phyloP scores from a whole-genome alignment of 2,888 invertebrate species.

The Carcina quercana region DNA sequence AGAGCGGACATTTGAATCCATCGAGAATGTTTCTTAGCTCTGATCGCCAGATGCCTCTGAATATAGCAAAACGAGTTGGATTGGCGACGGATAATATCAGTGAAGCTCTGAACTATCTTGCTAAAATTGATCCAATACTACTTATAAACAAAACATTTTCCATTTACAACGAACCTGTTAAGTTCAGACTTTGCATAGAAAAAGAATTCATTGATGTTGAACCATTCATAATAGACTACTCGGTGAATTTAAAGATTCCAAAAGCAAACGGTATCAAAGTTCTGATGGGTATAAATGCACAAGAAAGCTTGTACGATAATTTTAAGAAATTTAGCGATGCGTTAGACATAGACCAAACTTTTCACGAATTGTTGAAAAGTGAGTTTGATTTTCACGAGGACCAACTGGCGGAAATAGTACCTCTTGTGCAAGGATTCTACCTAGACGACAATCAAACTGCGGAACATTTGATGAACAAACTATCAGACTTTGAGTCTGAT shows the following conservation, averaged over 20 bases:
- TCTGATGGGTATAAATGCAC: constrained; percentile 26
- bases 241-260: constrained; percentile 18
- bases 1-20: no score
- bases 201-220: constrained; percentile 25
- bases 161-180: neutral
- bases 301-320: constrained; percentile 20
- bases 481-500: constrained; percentile 3
- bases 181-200: constrained; percentile 21
- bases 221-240: constrained; percentile 22
- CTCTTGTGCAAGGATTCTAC: constrained; percentile 1
- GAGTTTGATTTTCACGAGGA: constrained; percentile 8
- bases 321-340: neutral
- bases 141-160: no score
- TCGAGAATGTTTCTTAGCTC: no score
- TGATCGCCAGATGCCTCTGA: no score
- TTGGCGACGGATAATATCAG: no score
- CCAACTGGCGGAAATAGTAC: constrained; percentile 11
- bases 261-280: constrained; percentile 23
- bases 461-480: neutral
- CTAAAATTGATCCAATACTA: no score
- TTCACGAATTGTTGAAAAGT: neutral
- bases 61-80: no score
- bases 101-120: no score
- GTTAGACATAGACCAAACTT: neutral
- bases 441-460: constrained; percentile 2